phyloP scores from a whole-genome alignment of 2,888 invertebrate genomes.

The Machimus rusticus region DNA sequence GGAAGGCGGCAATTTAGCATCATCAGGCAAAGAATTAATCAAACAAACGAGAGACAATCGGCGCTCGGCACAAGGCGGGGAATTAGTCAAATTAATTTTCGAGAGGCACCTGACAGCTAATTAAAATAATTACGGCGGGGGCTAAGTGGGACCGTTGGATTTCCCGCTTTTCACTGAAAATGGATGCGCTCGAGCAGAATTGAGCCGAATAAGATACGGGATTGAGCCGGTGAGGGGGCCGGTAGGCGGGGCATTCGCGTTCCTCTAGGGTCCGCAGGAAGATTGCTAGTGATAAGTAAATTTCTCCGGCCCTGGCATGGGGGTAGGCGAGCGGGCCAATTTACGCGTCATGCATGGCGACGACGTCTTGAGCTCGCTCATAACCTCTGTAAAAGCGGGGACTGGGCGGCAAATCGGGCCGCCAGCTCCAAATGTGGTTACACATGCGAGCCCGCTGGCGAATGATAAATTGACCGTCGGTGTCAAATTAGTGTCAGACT shows the following conservation, averaged over 20 bases:
- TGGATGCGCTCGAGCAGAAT: neutral
- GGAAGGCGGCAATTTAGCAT: neutral
- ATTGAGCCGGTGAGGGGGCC: neutral
- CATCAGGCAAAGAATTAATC: neutral
- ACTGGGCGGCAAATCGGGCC: neutral
- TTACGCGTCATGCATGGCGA: conserved; percentile 1
- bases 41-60: conserved; percentile 7
- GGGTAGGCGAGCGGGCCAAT: neutral
- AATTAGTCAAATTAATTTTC: conserved; percentile 24
- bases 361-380: neutral
- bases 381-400: neutral
- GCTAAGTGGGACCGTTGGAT: neutral
- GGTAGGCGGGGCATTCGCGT: neutral
- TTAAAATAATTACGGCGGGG: conserved; percentile 19
- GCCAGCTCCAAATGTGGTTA: neutral
- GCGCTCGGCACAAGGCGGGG: neutral
- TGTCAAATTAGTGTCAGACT: conserved; percentile 45
- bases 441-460: neutral
- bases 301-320: neutral
- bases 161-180: neutral
- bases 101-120: conserved; percentile 8
- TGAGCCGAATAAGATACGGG: neutral
- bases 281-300: conserved; percentile 17
- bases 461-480: conserved; percentile 43
- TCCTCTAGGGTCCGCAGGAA: neutral